Conservation (phyloP, 1,140 invertebrate species). For the Drosophila guanche region DNA sequence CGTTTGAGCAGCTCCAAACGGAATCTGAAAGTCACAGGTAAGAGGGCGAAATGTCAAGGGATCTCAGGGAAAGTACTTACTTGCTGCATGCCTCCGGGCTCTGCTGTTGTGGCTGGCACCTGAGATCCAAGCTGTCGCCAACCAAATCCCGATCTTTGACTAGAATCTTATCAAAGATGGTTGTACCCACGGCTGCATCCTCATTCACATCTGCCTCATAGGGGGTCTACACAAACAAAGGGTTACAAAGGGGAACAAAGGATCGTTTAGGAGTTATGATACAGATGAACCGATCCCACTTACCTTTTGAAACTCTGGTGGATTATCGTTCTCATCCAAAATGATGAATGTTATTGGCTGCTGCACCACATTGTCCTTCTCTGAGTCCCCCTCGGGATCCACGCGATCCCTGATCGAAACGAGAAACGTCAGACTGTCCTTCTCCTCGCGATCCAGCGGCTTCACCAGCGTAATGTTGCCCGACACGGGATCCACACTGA, state of each 20-base stretch:
- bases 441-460: conserved; percentile 93
- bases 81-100: conserved; percentile 79
- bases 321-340: conserved; percentile 94
- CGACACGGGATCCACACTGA: conserved; percentile 89
- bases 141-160: conserved; percentile 92
- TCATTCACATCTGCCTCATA: conserved; percentile 92
- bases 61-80: conserved; percentile 23
- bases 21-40: conserved; percentile 84
- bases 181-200: conserved; percentile 89
- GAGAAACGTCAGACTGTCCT: conserved; percentile 69
- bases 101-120: conserved; percentile 85
- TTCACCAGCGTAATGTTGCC: conserved; percentile 91
- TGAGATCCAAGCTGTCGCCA: conserved; percentile 91
- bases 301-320: conserved; percentile 91
- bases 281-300: conserved; percentile 1
- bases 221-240: conserved; percentile 85
- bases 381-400: conserved; percentile 85
- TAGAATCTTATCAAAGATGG: conserved; percentile 89
- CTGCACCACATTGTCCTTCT: conserved; percentile 89
- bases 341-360: conserved; percentile 93
- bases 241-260: too few species aligned
- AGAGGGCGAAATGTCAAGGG: not conserved
- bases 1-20: conserved; percentile 87
- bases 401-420: conserved; percentile 87
- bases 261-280: not conserved